Evolutionary conservation across 1,140 invertebrate genomes (phyloP).

Genomic region (Leptinotarsa texana): DNA sequence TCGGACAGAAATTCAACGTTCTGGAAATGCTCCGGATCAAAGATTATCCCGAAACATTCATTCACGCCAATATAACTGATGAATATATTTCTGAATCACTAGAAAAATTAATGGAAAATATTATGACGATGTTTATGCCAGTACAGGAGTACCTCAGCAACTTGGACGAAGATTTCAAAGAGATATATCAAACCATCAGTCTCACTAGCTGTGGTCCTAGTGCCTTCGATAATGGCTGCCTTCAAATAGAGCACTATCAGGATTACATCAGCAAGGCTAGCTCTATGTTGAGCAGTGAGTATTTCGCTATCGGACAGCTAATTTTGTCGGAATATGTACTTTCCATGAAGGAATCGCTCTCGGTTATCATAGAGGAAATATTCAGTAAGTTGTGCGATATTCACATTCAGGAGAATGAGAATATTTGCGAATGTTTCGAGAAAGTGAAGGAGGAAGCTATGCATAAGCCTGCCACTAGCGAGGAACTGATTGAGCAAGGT

Average conservation of each 20-base stretch:
- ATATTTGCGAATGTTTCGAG: conserved; percentile 69
- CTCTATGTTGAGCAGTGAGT: conserved; percentile 65
- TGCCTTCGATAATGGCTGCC: conserved; percentile 61
- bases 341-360: conserved; percentile 56
- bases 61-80: conserved; percentile 40
- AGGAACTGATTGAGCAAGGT: conserved; percentile 67
- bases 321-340: conserved; percentile 58
- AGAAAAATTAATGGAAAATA: conserved; percentile 32
- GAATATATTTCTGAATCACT: conserved; percentile 33
- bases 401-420: conserved; percentile 59
- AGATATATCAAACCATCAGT: conserved; percentile 33
- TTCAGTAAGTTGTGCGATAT: conserved; percentile 56
- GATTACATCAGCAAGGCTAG: conserved; percentile 63
- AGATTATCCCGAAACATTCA: conserved; percentile 28
- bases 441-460: conserved; percentile 63
- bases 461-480: conserved; percentile 68
- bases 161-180: conserved; percentile 31
- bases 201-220: conserved; percentile 12
- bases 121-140: conserved; percentile 36
- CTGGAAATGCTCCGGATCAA: conserved; percentile 52
- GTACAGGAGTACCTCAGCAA: conserved; percentile 32
- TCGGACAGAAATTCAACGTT: conserved; percentile 58
- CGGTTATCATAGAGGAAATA: conserved; percentile 57
- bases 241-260: conserved; percentile 65
- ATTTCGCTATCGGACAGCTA: conserved; percentile 62